Base-by-base conservation (phyloP, 1,140 invertebrate species). In the Diprion similis region DNA sequence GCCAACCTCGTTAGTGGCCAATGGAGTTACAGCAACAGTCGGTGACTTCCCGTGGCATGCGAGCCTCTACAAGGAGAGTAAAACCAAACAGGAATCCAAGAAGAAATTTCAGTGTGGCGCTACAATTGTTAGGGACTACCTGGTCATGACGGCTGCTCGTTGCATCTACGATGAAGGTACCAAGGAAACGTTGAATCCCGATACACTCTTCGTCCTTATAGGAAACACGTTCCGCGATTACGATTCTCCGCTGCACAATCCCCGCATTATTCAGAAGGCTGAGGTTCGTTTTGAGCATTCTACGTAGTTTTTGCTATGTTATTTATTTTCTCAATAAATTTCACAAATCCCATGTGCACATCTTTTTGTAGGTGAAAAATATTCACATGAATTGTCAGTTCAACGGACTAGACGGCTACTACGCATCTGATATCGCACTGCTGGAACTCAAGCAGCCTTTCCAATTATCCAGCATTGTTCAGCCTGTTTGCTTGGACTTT, bases 21-120 rank as follows among this genome's bases (percentile, higher is more conserved):
- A 84, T 59, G 86, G 84, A 46, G 51, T 17, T 1, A 0, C 0
- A 6, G 76, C 86, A 7, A 78, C 79, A 8, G 75, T 86, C n/a
- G 76, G 72, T 0, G 83, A 87, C 37, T 86, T 88, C 67, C 86
- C 86, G 4, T 88, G 87, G 87, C 86, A 88, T 24, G 86, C 82
- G 8, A 83, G 85, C 15, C 65, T 88, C 8, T 88, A 88, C 18
- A 77, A 46, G 70, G 17, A 70, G 1, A 68, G 76, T 1, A 10
- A 15, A 51, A 51, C 48, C 1, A 48, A 10, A 19, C 8, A 15
- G 66, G 1, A 72, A 19, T 76, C 17, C 1, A 19, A 76, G 15
- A 87, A 86, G 68, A 46, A 79, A 64, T 87, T 84, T 46, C 80
- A 81, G 24, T 88, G 87, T 66, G 86, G 86, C 18, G 84, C 85